Conservation (phyloP, 2,888 invertebrate genomes). For the Synanthedon myopaeformis region DNA sequence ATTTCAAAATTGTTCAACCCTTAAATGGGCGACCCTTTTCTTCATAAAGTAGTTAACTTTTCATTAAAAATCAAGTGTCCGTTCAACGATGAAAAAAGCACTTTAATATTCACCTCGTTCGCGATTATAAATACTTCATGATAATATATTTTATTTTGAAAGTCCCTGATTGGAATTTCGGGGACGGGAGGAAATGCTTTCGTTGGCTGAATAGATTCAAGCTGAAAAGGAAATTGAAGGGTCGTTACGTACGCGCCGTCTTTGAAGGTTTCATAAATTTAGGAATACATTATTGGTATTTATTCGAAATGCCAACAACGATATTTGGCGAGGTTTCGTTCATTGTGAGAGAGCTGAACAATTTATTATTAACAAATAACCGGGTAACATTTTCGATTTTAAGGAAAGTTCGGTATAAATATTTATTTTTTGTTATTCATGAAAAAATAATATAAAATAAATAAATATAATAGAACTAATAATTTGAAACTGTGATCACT, state of each 20-base stretch:
- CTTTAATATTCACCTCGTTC: conserved; percentile 50
- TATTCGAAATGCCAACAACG: conserved; percentile 20
- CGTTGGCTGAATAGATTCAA: conserved; percentile 51
- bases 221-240: conserved; percentile 62
- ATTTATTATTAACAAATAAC: too few species aligned
- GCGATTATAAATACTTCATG: conserved; percentile 31
- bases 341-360: not conserved
- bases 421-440: too few species aligned
- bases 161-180: conserved; percentile 45
- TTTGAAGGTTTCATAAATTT: conserved; percentile 48
- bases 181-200: conserved; percentile 46
- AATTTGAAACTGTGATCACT: too few species aligned
- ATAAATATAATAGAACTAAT: too few species aligned
- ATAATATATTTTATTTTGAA: conserved; percentile 40
- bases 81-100: conserved; percentile 28
- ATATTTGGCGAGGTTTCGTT: conserved; percentile 2
- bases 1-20: not conserved
- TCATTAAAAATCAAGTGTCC: conserved; percentile 12
- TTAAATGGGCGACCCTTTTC: conserved; percentile 2
- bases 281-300: conserved; percentile 43
- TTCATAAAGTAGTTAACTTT: conserved; percentile 12
- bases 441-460: too few species aligned
- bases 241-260: conserved; percentile 45
- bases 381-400: too few species aligned
- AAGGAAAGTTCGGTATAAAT: too few species aligned